A percentile compares a stretch with the other conserved stretches of the same genome.
phyloP scores from a whole-genome alignment of 2,888 invertebrate species.

The Gryllus longicercus region DNA sequence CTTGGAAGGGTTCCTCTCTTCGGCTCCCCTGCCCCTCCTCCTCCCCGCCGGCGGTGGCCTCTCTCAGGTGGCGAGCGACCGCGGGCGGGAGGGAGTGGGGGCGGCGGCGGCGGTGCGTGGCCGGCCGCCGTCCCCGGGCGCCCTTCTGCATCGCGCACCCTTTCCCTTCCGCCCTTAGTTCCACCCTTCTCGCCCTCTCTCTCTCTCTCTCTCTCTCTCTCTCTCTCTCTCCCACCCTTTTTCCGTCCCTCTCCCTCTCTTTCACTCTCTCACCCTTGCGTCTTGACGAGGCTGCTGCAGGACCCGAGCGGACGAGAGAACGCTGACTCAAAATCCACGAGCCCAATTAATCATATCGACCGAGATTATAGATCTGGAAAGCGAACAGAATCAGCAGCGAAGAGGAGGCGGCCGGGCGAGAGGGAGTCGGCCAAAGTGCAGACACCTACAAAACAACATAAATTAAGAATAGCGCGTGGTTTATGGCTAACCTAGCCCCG shows the following conservation, averaged over 20 bases:
- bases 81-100: neutral
- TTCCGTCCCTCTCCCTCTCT: neutral
- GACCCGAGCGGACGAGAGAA: neutral
- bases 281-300: neutral
- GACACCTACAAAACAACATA: slow-evolving; percentile 17
- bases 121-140: neutral
- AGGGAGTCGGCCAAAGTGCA: neutral
- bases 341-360: slow-evolving; percentile 27
- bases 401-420: neutral
- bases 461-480: slow-evolving; percentile 1
- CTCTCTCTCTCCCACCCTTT: neutral
- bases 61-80: too few species aligned
- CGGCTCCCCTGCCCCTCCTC: too few species aligned
- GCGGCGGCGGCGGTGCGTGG: neutral
- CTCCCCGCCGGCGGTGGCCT: too few species aligned
- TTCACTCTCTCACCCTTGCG: neutral
- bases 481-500: slow-evolving; percentile 17
- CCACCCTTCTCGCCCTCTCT: neutral
- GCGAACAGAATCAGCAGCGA: slow-evolving; percentile 17
- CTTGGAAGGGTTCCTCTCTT: neutral
- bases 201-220: neutral
- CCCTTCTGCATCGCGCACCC: neutral
- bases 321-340: slow-evolving; percentile 25
- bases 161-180: neutral
- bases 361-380: slow-evolving; percentile 18